Conservation (phyloP, 2,888 invertebrate species). For the Smittia aterrima region DNA sequence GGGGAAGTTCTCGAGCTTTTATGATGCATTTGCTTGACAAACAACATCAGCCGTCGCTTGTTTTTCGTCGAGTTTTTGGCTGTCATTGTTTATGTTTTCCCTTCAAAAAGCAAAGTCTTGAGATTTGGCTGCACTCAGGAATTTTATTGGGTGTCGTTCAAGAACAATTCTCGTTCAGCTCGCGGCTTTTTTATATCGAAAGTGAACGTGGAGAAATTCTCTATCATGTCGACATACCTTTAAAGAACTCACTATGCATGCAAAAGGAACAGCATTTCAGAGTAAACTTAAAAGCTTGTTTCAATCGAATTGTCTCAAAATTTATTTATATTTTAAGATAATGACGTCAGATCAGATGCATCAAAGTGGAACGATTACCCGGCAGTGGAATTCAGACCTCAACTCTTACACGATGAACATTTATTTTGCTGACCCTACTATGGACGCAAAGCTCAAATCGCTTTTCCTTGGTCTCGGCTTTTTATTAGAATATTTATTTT, state of each 20-base stretch:
- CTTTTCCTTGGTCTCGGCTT: constrained; percentile 77
- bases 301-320: neutral
- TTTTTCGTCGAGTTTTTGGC: constrained; percentile 68
- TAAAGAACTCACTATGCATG: constrained; percentile 60
- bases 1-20: constrained; percentile 72
- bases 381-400: constrained; percentile 68
- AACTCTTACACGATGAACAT: constrained; percentile 72
- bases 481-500: constrained; percentile 60
- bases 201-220: constrained; percentile 63
- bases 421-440: constrained; percentile 67
- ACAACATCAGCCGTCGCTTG: constrained; percentile 77
- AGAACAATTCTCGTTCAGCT: constrained; percentile 66
- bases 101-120: constrained; percentile 60
- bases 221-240: constrained; percentile 72
- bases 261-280: constrained; percentile 64
- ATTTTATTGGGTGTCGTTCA: constrained; percentile 68
- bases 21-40: constrained; percentile 78
- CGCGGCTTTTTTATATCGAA: constrained; percentile 67
- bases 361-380: constrained; percentile 66
- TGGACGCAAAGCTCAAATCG: constrained; percentile 75
- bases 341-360: constrained; percentile 60
- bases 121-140: constrained; percentile 70
- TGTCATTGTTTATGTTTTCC: constrained; percentile 70
- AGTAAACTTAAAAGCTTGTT: constrained; percentile 48
- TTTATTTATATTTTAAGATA: constrained; percentile 53